These are phyloP conservation scores for Cotesia chilonis DNA, from an alignment of 1,140 invertebrate species.

Conservation along the genomic window DNA sequence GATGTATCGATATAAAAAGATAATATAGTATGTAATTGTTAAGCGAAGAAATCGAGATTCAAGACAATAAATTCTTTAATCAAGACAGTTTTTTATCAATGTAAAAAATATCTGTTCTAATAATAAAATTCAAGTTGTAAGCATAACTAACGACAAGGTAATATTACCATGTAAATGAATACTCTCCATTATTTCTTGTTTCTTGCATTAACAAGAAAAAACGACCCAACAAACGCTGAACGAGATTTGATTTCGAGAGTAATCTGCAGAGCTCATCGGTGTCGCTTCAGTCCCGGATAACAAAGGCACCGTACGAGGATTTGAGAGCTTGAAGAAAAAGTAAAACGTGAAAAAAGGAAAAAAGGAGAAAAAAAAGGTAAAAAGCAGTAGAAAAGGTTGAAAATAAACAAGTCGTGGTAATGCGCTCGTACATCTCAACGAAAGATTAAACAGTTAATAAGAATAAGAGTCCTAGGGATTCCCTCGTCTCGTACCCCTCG, in stretches of 20 bases:
- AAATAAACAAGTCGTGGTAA: conserved; percentile 65
- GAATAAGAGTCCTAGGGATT: conserved; percentile 65
- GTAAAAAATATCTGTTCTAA: too few species aligned
- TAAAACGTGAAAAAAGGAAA: conserved; percentile 1
- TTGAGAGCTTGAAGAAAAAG: conserved; percentile 9
- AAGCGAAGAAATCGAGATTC: too few species aligned
- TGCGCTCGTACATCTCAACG: conserved; percentile 62
- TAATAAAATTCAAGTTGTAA: too few species aligned
- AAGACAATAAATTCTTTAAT: too few species aligned
- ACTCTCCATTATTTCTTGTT: background rate
- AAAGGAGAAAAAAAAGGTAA: background rate
- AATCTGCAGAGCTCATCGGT: conserved; percentile 33
- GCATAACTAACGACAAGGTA: too few species aligned
- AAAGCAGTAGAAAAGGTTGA: conserved; percentile 35
- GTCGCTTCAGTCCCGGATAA: conserved; percentile 9
- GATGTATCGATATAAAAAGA: too few species aligned
- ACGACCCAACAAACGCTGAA: background rate
- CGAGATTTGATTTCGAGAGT: conserved; percentile 24
- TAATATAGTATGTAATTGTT: too few species aligned
- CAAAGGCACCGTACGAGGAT: conserved; percentile 21
- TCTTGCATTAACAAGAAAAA: background rate
- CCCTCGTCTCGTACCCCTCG: conserved; percentile 45
- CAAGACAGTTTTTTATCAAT: too few species aligned
- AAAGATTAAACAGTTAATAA: conserved; percentile 69
- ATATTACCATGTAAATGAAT: too few species aligned